These are phyloP conservation scores for Eucera pruinosa DNA, from an alignment of 2,888 invertebrate species.

Conservation along the genomic window DNA sequence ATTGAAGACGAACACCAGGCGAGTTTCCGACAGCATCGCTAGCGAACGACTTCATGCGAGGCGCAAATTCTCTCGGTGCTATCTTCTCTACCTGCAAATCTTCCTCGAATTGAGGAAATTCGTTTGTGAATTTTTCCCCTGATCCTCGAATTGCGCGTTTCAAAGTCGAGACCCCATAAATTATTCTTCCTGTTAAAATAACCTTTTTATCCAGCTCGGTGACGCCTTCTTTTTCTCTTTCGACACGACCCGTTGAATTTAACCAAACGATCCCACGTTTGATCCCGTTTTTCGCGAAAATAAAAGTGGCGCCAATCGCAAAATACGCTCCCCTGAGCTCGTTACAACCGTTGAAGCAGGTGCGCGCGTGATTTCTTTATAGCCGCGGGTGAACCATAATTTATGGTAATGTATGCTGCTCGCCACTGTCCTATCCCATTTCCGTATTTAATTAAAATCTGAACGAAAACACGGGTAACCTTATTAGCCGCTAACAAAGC, in stretches of 20 bases:
- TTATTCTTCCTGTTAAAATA: conserved; percentile 11
- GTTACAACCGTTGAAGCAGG: conserved; percentile 52
- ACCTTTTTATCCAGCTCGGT: conserved; percentile 12
- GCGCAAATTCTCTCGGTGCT: conserved; percentile 2
- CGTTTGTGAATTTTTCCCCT: conserved; percentile 29
- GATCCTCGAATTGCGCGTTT: conserved; percentile 18
- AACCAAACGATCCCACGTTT: conserved; percentile 17
- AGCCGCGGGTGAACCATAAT: conserved; percentile 57
- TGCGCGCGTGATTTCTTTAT: conserved; percentile 61
- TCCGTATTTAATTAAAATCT: conserved; percentile 64
- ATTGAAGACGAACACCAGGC: conserved; percentile 1
- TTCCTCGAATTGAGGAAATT: conserved; percentile 3
- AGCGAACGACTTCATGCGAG: background rate
- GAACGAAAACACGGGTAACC: conserved; percentile 23
- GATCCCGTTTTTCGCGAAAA: conserved; percentile 31
- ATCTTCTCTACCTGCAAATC: conserved; percentile 1
- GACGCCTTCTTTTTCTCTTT: conserved; percentile 5
- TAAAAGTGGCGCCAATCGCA: background rate
- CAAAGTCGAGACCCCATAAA: conserved; percentile 16
- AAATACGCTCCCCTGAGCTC: background rate
- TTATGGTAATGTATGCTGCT: conserved; percentile 65
- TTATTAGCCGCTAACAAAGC: conserved; percentile 40
- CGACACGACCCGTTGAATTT: background rate
- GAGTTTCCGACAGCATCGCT: conserved; percentile 1
- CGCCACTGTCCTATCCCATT: conserved; percentile 52